Base-by-base conservation (phyloP, 2,797 vertebrate genomes). In the Esox lucius region DNA sequence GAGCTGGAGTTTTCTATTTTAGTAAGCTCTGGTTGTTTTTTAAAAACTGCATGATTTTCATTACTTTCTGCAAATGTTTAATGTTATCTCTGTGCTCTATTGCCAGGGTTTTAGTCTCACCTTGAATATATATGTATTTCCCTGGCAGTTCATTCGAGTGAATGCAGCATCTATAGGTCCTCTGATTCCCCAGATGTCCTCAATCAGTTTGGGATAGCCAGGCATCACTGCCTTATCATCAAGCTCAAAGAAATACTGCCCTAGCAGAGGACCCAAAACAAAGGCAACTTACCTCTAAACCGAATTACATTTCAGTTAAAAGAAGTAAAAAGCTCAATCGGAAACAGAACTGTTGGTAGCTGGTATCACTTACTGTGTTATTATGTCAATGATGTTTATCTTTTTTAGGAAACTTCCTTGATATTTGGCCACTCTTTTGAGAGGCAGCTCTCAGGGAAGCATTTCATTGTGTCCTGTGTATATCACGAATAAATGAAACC, bases 111-210 rank as follows among this genome's bases (percentile, higher is more conserved):
- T 70, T 17, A 42, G 13, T 9, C 86, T 68, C 76, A 96, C 96
- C 95, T 96, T 94, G 89, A 97, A 97, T 31, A 97, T 87, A 76
- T 96, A 97, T 4, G 95, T 95, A 89, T 96, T 96, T 69, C 95
- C 96, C 87, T 96, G 93, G 81, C 96, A 96, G 92, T 96, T 97
- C 87, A 95, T 90, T 13, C 96, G 95, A 5, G 95, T 97, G 87
- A 97, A 96, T 82, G 95, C 95, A 0, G 95, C 93, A 0, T 96
- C 95, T 0, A 97, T 93, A 28, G 95, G 95, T 1, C 95, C 95
- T 61, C 93, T 91, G 0, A 97, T 93, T 65, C 95, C 95, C 96
- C 96, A 97, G 53, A 95, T 79, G 0, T 96, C 95, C 5, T 76
- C 90, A 75, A 97, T 97, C 70, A 93, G 94, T 73, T 95, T 96